Base-by-base conservation (phyloP, 2,113 vertebrate species). In the Hepsetus odoe region DNA sequence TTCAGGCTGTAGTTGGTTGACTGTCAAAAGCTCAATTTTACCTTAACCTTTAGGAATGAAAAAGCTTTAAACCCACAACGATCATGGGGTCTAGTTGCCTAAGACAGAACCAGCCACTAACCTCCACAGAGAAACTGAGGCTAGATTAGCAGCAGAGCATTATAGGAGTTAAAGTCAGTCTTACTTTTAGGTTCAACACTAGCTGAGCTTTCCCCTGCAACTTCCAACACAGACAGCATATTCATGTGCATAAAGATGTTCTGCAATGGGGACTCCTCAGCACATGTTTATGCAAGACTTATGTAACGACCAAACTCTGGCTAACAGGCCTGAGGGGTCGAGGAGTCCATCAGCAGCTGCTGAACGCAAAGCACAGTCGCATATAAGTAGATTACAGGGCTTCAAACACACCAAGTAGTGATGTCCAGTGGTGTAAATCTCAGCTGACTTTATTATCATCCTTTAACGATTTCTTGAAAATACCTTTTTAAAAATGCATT, bases 261-360 rank as follows among this genome's bases (percentile, higher is more conserved):
- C n/a, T 3, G 51, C 20, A 7, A 2, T 10, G 51, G n/a, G 22
- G n/a, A 55, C 51, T 55, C 51, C 51, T 55, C 51, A 55, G 51
- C 51, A 55, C 8, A 51, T 51, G 51, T 55, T 55, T 55, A 55
- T 55, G 51, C 51, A 55, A 55, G n/a, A 55, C 69, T 82, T 77
- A 72, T 32, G 38, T 49, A 81, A 81, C 40, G 13, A 13, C 24
- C 13, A 55, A 22, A 33, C 30, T 49, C 33, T 8, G 35, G 24
- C 65, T 42, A 46, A 14, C 42, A 49, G 42, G 44, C 24, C 14
- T 14, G 16, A 5, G 9, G 26, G 44, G 67, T 16, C 40, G 24
- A 70, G 13, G 12, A 42, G 67, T 4, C 7, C 14, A 28, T 44
- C 2, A 14, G 10, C 67, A 70, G 67, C 67, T 70, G 67, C 30